These are phyloP conservation scores for Seriola rivoliana DNA, from an alignment of 2,113 vertebrate genomes.

Conservation along the genomic window DNA sequence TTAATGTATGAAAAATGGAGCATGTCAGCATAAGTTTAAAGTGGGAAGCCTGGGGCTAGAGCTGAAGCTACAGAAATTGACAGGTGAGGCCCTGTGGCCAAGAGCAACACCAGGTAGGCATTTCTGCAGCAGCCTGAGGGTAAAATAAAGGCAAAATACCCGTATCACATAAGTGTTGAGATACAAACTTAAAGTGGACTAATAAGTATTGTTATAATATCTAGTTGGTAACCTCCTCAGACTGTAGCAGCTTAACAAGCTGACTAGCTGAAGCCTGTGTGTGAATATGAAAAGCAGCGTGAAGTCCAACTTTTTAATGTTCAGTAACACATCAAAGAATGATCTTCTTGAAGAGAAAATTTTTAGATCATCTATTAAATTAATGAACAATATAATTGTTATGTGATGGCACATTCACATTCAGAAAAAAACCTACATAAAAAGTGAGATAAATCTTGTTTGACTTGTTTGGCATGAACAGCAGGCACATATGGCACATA, in stretches of 20 bases:
- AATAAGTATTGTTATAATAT: not conserved
- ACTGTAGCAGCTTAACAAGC: conserved; percentile 7
- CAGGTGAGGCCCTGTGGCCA: conserved; percentile 54
- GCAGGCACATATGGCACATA: conserved; percentile 70
- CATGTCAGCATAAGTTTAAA: conserved; percentile 51
- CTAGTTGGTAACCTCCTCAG: not conserved
- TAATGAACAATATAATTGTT: not conserved
- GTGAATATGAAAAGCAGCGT: conserved; percentile 7
- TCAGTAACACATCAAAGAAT: not conserved
- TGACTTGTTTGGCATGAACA: conserved; percentile 60
- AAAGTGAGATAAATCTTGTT: conserved; percentile 39
- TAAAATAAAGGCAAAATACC: conserved; percentile 34
- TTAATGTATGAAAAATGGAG: conserved; percentile 42
- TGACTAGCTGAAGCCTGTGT: not conserved
- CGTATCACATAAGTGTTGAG: not conserved
- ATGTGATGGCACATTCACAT: not conserved
- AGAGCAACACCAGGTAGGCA: conserved; percentile 32
- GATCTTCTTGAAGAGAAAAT: not conserved
- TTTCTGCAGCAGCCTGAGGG: conserved; percentile 39
- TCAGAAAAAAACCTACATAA: not conserved
- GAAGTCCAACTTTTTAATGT: not conserved
- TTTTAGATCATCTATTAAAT: not conserved
- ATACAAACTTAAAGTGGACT: conserved; percentile 1
- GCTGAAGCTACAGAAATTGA: conserved; percentile 54
- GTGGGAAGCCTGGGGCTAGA: conserved; percentile 40